phyloP scores from a whole-genome alignment of 2,113 vertebrate genomes.

The Malaclemys terrapin region DNA sequence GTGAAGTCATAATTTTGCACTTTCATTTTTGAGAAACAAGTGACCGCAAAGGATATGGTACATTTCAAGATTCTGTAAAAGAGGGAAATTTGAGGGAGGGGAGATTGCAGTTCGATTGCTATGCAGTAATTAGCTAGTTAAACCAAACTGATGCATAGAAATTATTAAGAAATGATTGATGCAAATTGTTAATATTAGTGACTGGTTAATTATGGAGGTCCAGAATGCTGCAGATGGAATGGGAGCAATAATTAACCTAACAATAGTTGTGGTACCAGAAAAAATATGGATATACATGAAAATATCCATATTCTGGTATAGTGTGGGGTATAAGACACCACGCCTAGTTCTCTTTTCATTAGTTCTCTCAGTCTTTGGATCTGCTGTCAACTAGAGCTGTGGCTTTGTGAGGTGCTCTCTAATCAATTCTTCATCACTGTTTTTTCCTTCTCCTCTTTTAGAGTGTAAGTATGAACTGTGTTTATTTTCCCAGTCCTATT shows the following conservation, averaged over 20 bases:
- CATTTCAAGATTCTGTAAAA: neutral
- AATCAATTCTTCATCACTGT: neutral
- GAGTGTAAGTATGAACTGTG: neutral
- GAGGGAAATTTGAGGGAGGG: neutral
- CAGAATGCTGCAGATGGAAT: neutral
- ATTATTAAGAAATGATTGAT: neutral
- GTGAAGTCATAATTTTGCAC: neutral
- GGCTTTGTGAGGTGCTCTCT: neutral
- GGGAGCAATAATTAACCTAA: neutral
- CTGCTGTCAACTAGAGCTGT: neutral
- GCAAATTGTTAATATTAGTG: neutral
- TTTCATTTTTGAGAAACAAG: neutral
- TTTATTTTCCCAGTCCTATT: neutral
- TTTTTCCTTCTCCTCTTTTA: neutral
- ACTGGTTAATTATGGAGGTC: neutral
- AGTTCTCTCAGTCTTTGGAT: neutral
- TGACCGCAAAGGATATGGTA: neutral
- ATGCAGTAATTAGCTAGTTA: neutral
- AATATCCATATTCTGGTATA: neutral
- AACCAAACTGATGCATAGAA: neutral
- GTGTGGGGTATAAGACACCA: neutral
- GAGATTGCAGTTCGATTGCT: neutral
- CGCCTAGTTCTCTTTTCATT: neutral
- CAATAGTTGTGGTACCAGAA: neutral
- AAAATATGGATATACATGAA: no score